phyloP scores from a whole-genome alignment of 2,888 invertebrate species.

The Cataglyphis albicans region DNA sequence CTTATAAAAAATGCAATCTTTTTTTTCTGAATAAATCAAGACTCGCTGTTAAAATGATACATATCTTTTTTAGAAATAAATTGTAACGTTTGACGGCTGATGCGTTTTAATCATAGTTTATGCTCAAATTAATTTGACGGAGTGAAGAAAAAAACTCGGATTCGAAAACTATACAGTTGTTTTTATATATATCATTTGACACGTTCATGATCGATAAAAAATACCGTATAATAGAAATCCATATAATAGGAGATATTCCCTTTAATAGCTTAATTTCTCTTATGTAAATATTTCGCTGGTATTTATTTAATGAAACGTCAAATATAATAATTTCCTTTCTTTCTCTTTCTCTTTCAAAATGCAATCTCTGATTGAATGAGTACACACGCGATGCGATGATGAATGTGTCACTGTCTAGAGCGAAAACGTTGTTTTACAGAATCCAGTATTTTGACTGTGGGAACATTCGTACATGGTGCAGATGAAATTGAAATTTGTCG shows the following conservation, averaged over 20 bases:
- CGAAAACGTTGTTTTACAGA: constrained; percentile 44
- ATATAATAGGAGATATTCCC: constrained; percentile 20
- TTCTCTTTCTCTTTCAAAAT: not conserved
- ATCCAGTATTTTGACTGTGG: constrained; percentile 37
- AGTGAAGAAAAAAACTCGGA: constrained; percentile 16
- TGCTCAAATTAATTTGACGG: constrained; percentile 48
- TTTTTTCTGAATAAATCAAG: constrained; percentile 37
- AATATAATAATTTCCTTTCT: not conserved
- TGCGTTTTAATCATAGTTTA: constrained; percentile 41
- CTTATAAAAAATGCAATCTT: constrained; percentile 3
- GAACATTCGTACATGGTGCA: constrained; percentile 41
- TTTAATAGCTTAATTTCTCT: constrained; percentile 27
- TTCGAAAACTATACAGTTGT: constrained; percentile 3
- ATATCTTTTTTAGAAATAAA: constrained; percentile 24
- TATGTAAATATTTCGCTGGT: not conserved
- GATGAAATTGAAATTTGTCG: constrained; percentile 54
- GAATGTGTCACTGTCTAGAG: constrained; percentile 17
- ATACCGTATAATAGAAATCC: not conserved
- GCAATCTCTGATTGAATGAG: constrained; percentile 5
- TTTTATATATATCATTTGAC: constrained; percentile 17
- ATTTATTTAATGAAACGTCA: constrained; percentile 11
- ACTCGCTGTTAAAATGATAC: not conserved
- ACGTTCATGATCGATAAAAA: not conserved
- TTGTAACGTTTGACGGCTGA: constrained; percentile 40
- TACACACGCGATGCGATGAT: constrained; percentile 6